Evolutionary conservation across 1,140 invertebrate species (phyloP).

Genomic region (Caenorhabditis tropicalis): DNA sequence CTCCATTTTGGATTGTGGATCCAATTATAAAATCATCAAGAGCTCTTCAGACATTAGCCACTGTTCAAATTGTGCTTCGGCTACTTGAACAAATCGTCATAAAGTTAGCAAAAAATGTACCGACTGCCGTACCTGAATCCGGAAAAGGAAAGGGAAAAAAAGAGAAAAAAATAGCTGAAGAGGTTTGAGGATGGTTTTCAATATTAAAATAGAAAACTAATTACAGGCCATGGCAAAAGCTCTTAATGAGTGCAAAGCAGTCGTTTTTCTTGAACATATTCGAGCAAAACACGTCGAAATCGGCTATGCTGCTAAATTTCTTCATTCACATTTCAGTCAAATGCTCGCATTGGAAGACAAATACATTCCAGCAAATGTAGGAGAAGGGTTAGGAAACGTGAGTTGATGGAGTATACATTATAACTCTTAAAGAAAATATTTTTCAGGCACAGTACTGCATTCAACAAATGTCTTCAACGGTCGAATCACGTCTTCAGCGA

Average conservation of each 20-base stretch:
- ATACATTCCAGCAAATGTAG: not conserved
- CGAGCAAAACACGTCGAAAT: slow-evolving; percentile 2
- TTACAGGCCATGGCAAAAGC: not conserved
- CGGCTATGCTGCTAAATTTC: not conserved
- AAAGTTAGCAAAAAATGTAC: slow-evolving; percentile 13
- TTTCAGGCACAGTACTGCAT: not conserved
- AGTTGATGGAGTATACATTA: not conserved
- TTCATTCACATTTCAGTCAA: not conserved
- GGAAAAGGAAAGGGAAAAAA: slow-evolving; percentile 4
- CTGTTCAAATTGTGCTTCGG: not conserved
- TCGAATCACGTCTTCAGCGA: not conserved
- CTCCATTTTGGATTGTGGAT: slow-evolving; percentile 11
- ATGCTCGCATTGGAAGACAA: slow-evolving; percentile 2
- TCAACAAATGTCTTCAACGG: not conserved
- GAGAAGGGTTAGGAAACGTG: not conserved
- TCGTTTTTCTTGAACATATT: slow-evolving; percentile 7
- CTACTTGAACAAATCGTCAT: not conserved
- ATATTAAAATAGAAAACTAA: no score
- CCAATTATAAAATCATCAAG: slow-evolving; percentile 8
- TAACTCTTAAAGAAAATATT: not conserved
- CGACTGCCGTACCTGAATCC: not conserved
- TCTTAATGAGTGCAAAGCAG: slow-evolving; percentile 17
- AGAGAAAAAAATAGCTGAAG: slow-evolving; percentile 18
- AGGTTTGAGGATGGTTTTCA: not conserved
- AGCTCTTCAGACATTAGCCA: slow-evolving; percentile 12